Conservation (phyloP, 2,888 invertebrate genomes). For the Dryobotodes eremita region DNA sequence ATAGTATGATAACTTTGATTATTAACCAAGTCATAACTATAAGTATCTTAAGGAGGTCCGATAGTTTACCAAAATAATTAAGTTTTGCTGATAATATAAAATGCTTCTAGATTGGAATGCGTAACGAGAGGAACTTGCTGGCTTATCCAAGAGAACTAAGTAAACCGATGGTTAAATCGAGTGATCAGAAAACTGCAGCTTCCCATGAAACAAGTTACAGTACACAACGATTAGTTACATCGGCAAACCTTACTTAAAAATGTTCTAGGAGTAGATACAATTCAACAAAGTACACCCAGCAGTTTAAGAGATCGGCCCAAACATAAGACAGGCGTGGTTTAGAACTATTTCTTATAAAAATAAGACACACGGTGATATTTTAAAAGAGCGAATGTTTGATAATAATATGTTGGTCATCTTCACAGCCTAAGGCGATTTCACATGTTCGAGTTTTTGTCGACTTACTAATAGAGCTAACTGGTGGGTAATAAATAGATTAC, state of each 20-base stretch:
- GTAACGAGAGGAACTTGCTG: neutral
- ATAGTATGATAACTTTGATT: too few species aligned
- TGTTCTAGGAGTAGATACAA: neutral
- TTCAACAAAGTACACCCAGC: neutral
- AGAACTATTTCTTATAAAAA: constrained; percentile 2
- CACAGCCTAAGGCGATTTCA: constrained; percentile 21
- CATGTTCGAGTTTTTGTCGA: neutral
- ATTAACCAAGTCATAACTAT: too few species aligned
- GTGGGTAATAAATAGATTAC: constrained; percentile 2
- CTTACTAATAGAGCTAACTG: neutral
- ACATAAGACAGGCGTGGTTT: constrained; percentile 36
- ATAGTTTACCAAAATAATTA: neutral
- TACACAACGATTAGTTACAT: neutral
- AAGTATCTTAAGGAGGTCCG: neutral
- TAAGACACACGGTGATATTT: constrained; percentile 12
- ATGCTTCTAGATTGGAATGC: neutral
- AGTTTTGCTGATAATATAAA: neutral
- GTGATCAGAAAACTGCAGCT: neutral
- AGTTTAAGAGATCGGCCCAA: neutral
- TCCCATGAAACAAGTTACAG: neutral
- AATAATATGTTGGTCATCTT: constrained; percentile 37
- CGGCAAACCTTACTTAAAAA: neutral
- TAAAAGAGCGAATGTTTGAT: constrained; percentile 3
- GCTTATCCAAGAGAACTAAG: too few species aligned
- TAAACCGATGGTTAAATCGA: neutral